Evolutionary conservation across 2,888 invertebrate species (phyloP), one percentile per base, ranked within the genome.

Genomic region (Conomelus anceps): DNA sequence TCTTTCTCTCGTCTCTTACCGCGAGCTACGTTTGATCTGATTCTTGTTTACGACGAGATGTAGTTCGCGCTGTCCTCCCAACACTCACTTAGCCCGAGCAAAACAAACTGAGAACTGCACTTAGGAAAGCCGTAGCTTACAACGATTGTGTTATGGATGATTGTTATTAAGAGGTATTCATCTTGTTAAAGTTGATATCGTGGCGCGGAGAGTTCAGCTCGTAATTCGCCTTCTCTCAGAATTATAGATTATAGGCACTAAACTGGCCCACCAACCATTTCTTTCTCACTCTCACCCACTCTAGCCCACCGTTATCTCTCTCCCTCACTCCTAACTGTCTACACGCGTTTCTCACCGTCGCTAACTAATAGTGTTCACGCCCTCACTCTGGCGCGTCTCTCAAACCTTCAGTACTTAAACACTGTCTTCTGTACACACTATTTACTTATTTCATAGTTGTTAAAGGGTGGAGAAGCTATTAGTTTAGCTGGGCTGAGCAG

Each of bases 61-160:
- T 86, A 26, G 86, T 86, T 86, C 26, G 26, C 86, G 86, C 86
- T 86, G 86, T 86, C 86, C 86, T 26, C 86, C 86, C 86, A 86
- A 86, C 86, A 86, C 86, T 86, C 86, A 86, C 85, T 85, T 85
- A 85, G 24, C 23, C 23, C 86, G 26, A 24, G 26, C 86, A 24
- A 86, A 86, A 86, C 86, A 86, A 86, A 86, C 86, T 63, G 63
- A 63, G 63, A 20, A 63, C 63, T 63, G 63, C 63, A 63, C 63
- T 63, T 63, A 63, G 63, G 1, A 63, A 63, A 63, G 63, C 63
- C 63, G 63, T 63, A 63, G 63, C 63, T 63, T 63, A 63, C 63
- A 63, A 63, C 63, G 63, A 63, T 63, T 63, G 63, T 63, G n/a
- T 63, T 63, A 63, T 63, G 63, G 63, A 63, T 63, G 63, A 63